phyloP scores from a whole-genome alignment of 2,797 vertebrate genomes.

The Limnodromus scolopaceus region DNA sequence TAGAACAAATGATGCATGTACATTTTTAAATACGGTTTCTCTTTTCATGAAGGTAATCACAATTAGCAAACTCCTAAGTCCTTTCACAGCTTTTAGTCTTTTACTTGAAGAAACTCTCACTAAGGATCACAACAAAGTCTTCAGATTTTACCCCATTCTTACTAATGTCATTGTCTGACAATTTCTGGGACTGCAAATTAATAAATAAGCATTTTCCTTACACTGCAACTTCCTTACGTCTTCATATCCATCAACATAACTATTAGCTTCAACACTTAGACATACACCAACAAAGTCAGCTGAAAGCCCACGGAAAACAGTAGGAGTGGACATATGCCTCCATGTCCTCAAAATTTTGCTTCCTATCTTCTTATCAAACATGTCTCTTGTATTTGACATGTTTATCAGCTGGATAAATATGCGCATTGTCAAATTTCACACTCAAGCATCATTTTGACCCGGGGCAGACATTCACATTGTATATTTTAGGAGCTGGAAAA shows the following conservation, averaged over 20 bases:
- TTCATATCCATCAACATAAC: not conserved
- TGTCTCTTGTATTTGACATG: not conserved
- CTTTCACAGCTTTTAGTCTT: not conserved
- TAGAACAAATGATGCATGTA: slow-evolving; percentile 3
- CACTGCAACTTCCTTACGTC: not conserved
- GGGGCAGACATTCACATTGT: not conserved
- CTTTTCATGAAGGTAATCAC: not conserved
- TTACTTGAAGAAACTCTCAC: not conserved
- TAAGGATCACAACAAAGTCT: not conserved
- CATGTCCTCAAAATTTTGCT: not conserved
- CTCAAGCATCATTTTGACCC: not conserved
- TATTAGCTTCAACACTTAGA: not conserved
- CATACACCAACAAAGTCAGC: not conserved
- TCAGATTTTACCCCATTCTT: not conserved
- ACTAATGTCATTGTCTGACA: not conserved
- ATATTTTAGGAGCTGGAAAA: slow-evolving; percentile 51
- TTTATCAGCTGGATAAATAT: slow-evolving; percentile 8
- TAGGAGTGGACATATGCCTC: not conserved
- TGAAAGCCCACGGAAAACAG: not conserved
- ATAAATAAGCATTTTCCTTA: not conserved
- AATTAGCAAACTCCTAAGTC: not conserved
- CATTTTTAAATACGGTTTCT: not conserved
- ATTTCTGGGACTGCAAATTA: not conserved
- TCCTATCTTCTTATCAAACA: slow-evolving; percentile 12
- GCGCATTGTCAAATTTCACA: not conserved